phyloP scores from a whole-genome alignment of 2,113 vertebrate species.

The Brachypodius melanocephalos region DNA sequence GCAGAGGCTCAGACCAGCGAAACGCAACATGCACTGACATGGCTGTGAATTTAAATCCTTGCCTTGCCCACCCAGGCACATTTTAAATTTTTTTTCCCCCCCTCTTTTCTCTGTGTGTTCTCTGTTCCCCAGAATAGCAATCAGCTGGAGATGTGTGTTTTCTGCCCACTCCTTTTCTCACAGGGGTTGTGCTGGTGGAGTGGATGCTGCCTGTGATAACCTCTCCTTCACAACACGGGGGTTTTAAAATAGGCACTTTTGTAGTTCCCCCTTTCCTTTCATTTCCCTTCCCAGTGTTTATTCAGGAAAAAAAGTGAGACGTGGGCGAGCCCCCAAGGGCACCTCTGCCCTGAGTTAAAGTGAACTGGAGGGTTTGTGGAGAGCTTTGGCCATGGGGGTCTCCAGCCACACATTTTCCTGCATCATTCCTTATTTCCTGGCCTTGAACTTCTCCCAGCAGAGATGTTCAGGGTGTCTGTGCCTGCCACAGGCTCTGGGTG shows the following conservation, averaged over 20 bases:
- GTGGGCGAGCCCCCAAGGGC: not conserved
- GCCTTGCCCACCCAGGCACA: not conserved
- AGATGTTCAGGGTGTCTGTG: not conserved
- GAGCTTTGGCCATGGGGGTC: not conserved
- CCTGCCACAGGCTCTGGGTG: rapidly evolving
- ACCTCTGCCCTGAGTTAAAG: rapidly evolving
- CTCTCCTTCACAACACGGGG: not conserved
- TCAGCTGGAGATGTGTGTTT: not conserved
- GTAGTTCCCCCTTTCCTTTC: not conserved
- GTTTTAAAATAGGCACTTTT: not conserved
- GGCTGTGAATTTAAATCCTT: not conserved
- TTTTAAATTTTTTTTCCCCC: not conserved
- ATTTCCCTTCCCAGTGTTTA: not conserved
- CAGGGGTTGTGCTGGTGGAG: not conserved
- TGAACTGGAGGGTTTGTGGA: not conserved
- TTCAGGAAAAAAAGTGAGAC: not conserved
- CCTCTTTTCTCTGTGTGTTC: not conserved
- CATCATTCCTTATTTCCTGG: not conserved
- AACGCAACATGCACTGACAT: not conserved
- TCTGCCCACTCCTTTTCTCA: not conserved
- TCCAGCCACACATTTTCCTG: not conserved
- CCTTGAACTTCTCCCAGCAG: not conserved
- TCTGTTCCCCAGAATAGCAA: not conserved
- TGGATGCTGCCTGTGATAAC: not conserved
- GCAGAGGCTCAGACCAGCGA: not conserved